phyloP scores from a whole-genome alignment of 2,113 vertebrate species.

The Pristiophorus japonicus region DNA sequence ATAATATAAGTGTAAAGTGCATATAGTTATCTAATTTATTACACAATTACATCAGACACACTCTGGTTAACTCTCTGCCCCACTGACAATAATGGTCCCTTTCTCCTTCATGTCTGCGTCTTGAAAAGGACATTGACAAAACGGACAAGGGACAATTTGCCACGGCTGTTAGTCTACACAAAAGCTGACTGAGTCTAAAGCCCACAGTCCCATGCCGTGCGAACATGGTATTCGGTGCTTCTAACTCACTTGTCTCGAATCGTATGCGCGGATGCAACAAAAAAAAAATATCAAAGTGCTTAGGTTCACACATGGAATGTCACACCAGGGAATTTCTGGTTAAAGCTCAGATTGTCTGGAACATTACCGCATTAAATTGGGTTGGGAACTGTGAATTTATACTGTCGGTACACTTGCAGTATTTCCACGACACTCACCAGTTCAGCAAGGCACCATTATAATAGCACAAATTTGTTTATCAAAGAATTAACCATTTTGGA shows the following conservation, averaged over 20 bases:
- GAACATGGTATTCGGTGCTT: neutral
- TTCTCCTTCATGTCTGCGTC: constrained; percentile 5
- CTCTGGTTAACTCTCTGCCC: neutral
- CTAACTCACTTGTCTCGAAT: constrained; percentile 2
- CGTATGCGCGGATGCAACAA: neutral
- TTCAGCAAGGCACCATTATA: neutral
- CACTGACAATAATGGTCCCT: neutral
- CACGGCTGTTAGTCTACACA: constrained; percentile 26
- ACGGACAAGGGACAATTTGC: constrained; percentile 23
- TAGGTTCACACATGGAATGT: neutral
- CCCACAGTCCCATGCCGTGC: neutral
- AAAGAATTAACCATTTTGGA: neutral
- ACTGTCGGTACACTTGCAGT: neutral
- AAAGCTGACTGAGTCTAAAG: neutral
- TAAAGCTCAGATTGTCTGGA: neutral
- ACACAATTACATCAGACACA: constrained; percentile 32
- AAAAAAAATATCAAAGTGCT: constrained; percentile 1
- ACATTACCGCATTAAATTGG: neutral
- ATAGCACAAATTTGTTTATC: neutral
- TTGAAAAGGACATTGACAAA: constrained; percentile 1
- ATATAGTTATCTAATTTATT: constrained; percentile 17
- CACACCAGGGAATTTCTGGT: neutral
- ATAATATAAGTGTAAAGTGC: neutral
- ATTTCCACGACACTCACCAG: neutral
- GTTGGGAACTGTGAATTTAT: neutral